Percentiles rank a stretch among this genome's conserved stretches.
Conservation (phyloP, 2,113 vertebrate genomes). For the Entelurus aequoreus region DNA sequence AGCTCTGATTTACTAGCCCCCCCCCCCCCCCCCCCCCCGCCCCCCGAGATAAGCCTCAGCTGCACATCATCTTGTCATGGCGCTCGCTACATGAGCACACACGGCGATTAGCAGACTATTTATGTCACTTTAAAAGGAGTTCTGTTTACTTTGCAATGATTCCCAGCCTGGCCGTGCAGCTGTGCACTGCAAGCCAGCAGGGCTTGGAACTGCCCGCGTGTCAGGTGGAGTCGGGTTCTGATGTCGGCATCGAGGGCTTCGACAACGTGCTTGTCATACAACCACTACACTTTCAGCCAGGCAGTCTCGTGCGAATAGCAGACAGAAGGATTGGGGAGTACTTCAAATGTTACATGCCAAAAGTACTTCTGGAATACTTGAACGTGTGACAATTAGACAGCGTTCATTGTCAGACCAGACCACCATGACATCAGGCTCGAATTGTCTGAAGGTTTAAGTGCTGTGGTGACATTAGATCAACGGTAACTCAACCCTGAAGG, state of each 20-base stretch:
- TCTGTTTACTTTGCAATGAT: slow-evolving; percentile 26
- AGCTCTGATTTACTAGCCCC: slow-evolving; percentile 16
- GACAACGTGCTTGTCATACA: no score
- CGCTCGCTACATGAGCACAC: slow-evolving; percentile 3
- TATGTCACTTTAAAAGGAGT: slow-evolving; percentile 27
- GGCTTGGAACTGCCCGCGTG: background rate
- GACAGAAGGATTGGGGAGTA: no score
- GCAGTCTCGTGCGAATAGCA: no score
- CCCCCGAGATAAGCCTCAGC: slow-evolving; percentile 1
- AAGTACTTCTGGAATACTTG: background rate
- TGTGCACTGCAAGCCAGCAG: background rate
- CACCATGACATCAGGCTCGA: slow-evolving; percentile 7
- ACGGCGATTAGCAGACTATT: slow-evolving; percentile 10
- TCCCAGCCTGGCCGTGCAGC: slow-evolving; percentile 14
- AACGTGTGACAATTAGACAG: no score
- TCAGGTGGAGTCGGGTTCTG: background rate
- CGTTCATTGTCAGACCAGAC: background rate
- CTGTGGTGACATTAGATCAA: slow-evolving; percentile 56
- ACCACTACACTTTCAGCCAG: no score
- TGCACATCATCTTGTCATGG: slow-evolving; percentile 2
- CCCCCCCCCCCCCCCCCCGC: no score
- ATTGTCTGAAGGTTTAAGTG: slow-evolving; percentile 9
- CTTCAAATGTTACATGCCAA: background rate
- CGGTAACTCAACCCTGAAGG: slow-evolving; percentile 46
- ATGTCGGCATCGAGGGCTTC: no score